Base-by-base conservation (phyloP, 2,113 vertebrate genomes). In the Lepidothrix coronata region DNA sequence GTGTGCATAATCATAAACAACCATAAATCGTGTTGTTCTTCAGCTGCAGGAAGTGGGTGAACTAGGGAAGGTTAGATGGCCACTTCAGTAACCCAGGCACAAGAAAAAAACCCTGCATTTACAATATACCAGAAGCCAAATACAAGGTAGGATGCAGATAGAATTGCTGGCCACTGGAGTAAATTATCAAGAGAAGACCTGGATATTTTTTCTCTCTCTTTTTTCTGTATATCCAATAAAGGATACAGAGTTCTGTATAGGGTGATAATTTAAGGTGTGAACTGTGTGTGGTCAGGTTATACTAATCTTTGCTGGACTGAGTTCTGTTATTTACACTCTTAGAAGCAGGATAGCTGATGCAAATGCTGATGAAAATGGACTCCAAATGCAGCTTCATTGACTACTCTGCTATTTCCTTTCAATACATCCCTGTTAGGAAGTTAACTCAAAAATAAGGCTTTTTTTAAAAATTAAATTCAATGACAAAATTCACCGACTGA, bases 11-110 rank as follows among this genome's bases (percentile, higher is more conserved):
- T 4, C 74, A 3, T 14, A 74, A 82, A 37, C 5, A 52, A 2
- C 2, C 6, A 52, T 15, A 31, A 71, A 62, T 15, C 0, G 0
- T 1, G 0, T 51, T 61, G 3, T 37, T 84, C 18, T 63, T 23
- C 39, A 78, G 1, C 12, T 23, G 28, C 14, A 28, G 5, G 11
- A 61, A 31, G 8, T 28, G 3, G 7, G 31, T 28, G 41, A 62
- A 7, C 18, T 27, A 48, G 12, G 20, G n/a, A 74, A 43, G 5
- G 1, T 65, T 52, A 62, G n/a, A 59, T 30, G 9, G 5, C 4
- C 30, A 12, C 5, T 51, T 70, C 30, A 67, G 27, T 41, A 39
- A 51, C 23, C 6, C 13, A 89, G 4, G 3, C 8, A 23, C 44
- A 51, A 54, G 16, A 24, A 37, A 37, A 70, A n/a, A 11, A 0